phyloP scores from a whole-genome alignment of 2,888 invertebrate species.

The Pantelozetes paolii region DNA sequence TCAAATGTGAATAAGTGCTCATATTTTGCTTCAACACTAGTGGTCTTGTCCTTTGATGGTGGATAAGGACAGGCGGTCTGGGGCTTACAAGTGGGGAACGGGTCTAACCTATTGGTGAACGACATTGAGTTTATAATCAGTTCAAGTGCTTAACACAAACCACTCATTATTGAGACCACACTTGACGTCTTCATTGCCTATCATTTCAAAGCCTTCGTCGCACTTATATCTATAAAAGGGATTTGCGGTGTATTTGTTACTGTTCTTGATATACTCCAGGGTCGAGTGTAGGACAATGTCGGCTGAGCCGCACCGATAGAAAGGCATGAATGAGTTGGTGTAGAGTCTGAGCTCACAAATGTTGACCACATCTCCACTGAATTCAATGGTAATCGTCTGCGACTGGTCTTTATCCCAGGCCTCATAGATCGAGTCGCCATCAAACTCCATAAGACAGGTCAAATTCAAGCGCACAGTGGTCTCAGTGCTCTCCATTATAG shows the following conservation, averaged over 20 bases:
- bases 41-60: background rate
- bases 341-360: background rate
- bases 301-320: constrained; percentile 15
- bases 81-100: background rate
- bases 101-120: too few species aligned
- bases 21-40: background rate
- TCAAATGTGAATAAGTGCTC: background rate
- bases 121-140: too few species aligned
- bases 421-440: background rate
- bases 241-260: background rate
- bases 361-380: background rate
- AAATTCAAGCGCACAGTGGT: background rate
- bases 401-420: constrained; percentile 13
- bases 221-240: constrained; percentile 10
- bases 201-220: constrained; percentile 2
- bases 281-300: constrained; percentile 18
- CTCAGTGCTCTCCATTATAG: background rate
- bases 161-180: constrained; percentile 19
- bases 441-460: constrained; percentile 21
- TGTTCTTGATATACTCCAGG: background rate
- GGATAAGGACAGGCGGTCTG: background rate
- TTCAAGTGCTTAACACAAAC: too few species aligned
- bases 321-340: constrained; percentile 27
- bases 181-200: background rate
- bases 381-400: background rate